Conservation (phyloP, 1,140 invertebrate genomes). For the Musca vetustissima region DNA sequence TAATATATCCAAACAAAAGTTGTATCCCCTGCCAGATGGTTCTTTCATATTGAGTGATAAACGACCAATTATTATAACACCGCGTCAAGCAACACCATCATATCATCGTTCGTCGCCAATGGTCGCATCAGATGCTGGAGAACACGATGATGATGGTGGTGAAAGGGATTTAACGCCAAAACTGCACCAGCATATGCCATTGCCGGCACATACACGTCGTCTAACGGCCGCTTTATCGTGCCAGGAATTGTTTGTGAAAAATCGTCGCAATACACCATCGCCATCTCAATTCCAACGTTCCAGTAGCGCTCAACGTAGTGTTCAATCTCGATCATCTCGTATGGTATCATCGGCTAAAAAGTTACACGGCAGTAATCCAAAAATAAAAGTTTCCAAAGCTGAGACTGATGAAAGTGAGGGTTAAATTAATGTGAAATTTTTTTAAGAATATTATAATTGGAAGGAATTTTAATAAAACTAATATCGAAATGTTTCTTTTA, state of each 20-base stretch:
- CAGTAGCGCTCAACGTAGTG: background rate
- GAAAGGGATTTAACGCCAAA: constrained; percentile 2
- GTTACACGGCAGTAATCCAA: background rate
- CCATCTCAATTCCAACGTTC: constrained; percentile 5
- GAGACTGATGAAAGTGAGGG: background rate
- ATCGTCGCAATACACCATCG: background rate
- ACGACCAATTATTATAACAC: constrained; percentile 5
- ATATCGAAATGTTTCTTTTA: too few species aligned
- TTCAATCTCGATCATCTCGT: constrained; percentile 7
- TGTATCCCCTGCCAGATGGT: constrained; percentile 5
- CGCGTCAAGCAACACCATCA: background rate
- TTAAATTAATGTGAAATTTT: too few species aligned
- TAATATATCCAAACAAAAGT: background rate
- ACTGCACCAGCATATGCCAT: background rate
- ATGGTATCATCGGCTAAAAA: constrained; percentile 11
- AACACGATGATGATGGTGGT: background rate
- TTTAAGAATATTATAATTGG: too few species aligned
- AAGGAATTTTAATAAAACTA: too few species aligned
- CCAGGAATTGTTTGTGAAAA: background rate
- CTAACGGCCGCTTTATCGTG: background rate
- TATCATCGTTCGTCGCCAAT: constrained; percentile 4
- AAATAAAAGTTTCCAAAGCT: constrained; percentile 3
- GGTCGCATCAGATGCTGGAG: background rate
- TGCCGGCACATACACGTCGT: background rate
- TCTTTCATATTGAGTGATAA: constrained; percentile 11